Base-by-base conservation (phyloP, 1,140 invertebrate species). In the Drosophila kepulauana region DNA sequence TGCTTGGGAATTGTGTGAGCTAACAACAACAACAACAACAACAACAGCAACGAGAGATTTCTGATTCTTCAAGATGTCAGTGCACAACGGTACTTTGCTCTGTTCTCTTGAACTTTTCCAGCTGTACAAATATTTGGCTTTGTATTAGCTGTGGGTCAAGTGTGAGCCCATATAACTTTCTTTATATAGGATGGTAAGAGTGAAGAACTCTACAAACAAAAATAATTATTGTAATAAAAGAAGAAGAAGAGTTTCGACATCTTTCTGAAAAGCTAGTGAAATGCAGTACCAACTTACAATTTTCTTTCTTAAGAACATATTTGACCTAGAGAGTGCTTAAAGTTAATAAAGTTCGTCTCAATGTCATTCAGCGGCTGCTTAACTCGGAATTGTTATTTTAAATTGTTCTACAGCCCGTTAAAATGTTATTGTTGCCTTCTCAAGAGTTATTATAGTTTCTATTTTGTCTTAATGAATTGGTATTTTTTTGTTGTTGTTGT, bases 91-190 rank as follows among this genome's bases (percentile, higher is more conserved):
- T 75, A 71, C 68, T 71, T 56, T 46, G 64, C 69, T 11, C 52
- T 28, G 52, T 73, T 61, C 52, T 66, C 43, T 58, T 46, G 41
- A 59, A 62, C 73, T 64, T 70, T 71, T 75, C 38, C 66, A 71
- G 67, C 68, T 71, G 65, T 59, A 65, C 61, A 75, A 72, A 75
- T 75, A 75, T 75, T 75, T 72, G 68, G 54, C 72, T 75, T 75
- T 70, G 66, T 75, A 75, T 70, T 75, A 75, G 66, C 72, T 75
- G 25, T 75, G 66, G 72, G 72, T 70, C 72, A 75, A 75, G 66
- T 69, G 51, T 70, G 54, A 62, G 35, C n/a, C 33, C 48, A 30
- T 35, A 28, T 48, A 70, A 70, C 72, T 75, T 75, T 75, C 72
- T 57, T 33, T 54, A n/a, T n/a, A 38, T 38, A 25, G 20, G 20